Base-by-base conservation (phyloP, 2,888 invertebrate species). In the Encarsia formosa region DNA sequence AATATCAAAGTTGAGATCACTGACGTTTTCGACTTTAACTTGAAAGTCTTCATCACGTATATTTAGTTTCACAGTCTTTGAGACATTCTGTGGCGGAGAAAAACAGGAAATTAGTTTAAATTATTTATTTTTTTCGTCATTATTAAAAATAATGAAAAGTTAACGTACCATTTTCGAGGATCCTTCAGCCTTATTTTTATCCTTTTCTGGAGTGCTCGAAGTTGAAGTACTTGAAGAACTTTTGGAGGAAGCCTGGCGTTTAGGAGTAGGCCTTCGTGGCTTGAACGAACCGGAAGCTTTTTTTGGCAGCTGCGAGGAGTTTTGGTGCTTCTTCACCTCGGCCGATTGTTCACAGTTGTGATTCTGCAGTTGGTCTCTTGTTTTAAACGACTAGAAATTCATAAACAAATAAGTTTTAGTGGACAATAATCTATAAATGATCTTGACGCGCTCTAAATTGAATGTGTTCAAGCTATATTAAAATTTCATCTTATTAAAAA, bases 221-320 rank as follows among this genome's bases (percentile, higher is more conserved):
- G 56, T 56, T 29, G 58, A 59, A 57, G 61, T 58, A 61, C 65
- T 67, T 23, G 62, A 57, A 34, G 61, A 60, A 57, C 61, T 57
- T 61, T 70, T 70, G 38, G 64, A 60, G 44, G 62, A 62, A 53
- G 61, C 66, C 61, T 73, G 73, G 56, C 70, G 65, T 59, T 68
- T 69, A 49, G 72, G 71, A 41, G 71, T 71, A 41, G 70, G 69
- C 59, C 68, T 72, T 52, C 70, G 63, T 44, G 72, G 67, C 42
- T 73, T 73, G 47, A 72, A 71, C 15, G 71, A 68, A 40, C 69
- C 71, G 1, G 67, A 67, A n/a, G 69, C 69, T 59, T 71, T 71
- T 59, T 65, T 71, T 44, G 73, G 71, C 53, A 73, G 60, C 47
- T 72, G 73, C 26, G 68, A 70, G 44, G 60, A 66, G 15, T 63